Percentiles rank a stretch among this genome's conserved stretches.
Conservation (phyloP, 2,797 vertebrate species). For the Paramormyrops hopkinsi region DNA sequence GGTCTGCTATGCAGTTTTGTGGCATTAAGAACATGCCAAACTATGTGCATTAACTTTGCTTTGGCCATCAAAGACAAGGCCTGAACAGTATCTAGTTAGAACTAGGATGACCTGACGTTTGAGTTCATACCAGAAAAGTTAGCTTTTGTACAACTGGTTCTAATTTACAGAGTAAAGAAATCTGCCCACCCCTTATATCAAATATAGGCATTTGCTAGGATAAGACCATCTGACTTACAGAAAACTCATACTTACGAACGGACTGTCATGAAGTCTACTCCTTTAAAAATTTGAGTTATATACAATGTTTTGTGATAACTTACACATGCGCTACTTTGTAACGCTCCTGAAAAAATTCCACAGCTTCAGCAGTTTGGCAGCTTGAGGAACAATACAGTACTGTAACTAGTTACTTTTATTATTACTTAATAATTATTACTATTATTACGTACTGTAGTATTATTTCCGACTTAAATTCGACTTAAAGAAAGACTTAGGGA, state of each 20-base stretch:
- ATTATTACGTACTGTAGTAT: not conserved
- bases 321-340: too few species aligned
- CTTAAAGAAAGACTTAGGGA: not conserved
- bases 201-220: not conserved
- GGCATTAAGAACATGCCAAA: not conserved
- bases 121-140: conserved; percentile 3
- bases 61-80: not conserved
- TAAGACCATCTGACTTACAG: not conserved
- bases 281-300: not conserved
- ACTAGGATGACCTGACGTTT: not conserved
- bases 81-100: not conserved
- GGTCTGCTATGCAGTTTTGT: not conserved
- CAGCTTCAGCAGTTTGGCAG: too few species aligned
- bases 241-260: not conserved
- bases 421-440: not conserved
- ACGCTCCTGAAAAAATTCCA: too few species aligned
- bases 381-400: too few species aligned
- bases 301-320: not conserved
- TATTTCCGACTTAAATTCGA: not conserved
- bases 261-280: not conserved
- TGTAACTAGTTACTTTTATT: not conserved
- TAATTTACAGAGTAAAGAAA: not conserved
- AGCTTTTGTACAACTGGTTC: not conserved
- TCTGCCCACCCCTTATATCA: not conserved
- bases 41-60: not conserved